These are phyloP conservation scores for Papilio aristodemus DNA, from an alignment of 1,140 invertebrate genomes.

Conservation along the genomic window DNA sequence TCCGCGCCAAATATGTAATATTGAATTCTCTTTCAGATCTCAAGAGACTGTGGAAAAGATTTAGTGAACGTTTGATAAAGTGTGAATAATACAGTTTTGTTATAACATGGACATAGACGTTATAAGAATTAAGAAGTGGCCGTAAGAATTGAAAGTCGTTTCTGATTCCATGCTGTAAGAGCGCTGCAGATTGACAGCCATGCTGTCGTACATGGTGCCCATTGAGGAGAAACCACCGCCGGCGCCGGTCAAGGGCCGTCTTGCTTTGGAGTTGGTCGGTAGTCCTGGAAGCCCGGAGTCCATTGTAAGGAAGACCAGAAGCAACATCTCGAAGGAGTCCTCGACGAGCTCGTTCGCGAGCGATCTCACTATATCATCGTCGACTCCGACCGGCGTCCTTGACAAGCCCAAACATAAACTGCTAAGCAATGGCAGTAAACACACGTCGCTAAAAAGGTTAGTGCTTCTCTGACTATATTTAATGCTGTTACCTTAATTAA, in stretches of 20 bases:
- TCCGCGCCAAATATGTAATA: conserved; percentile 10
- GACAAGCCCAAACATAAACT: conserved; percentile 82
- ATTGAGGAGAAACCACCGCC: conserved; percentile 83
- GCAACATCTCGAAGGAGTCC: conserved; percentile 80
- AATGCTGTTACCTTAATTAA: conserved; percentile 23
- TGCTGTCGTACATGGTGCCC: conserved; percentile 85
- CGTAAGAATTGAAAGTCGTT: conserved; percentile 36
- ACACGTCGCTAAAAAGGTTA: conserved; percentile 83
- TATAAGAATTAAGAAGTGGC: conserved; percentile 26
- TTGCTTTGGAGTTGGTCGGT: conserved; percentile 75
- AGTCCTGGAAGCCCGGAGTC: conserved; percentile 64
- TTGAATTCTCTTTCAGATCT: conserved; percentile 29
- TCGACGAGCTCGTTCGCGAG: conserved; percentile 82
- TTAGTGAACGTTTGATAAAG: conserved; percentile 11
- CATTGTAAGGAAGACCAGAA: conserved; percentile 52
- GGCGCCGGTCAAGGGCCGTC: conserved; percentile 77
- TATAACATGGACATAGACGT: conserved; percentile 39
- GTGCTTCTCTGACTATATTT: conserved; percentile 35
- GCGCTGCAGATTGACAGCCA: conserved; percentile 56
- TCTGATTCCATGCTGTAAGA: conserved; percentile 41
- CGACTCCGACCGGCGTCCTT: conserved; percentile 78
- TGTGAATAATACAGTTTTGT: conserved; percentile 20
- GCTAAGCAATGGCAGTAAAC: conserved; percentile 82
- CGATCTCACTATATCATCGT: conserved; percentile 80
- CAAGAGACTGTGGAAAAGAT: conserved; percentile 8